Evolutionary conservation across 2,113 vertebrate genomes (phyloP), one percentile per base, ranked within the genome.

Genomic region (Furnarius figulus): DNA sequence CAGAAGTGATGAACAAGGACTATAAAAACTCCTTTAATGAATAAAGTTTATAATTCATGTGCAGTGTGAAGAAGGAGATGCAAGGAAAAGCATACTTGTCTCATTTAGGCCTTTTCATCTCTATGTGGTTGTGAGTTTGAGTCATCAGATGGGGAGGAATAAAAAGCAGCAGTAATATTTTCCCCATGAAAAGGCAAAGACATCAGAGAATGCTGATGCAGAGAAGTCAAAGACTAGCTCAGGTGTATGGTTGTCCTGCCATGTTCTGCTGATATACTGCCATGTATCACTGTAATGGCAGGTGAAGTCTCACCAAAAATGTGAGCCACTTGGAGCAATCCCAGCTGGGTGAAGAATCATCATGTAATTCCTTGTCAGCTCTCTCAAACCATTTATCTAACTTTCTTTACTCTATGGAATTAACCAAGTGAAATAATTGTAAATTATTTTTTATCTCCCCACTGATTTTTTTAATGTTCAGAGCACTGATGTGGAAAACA

Each of bases 41-140:
- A 93, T 92, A 95, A 94, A 89, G 53, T 87, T 95, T 49, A 47
- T 90, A 89, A 92, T 94, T 95, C 42, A 73, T 87, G 62, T 94
- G n/a, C 74, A 83, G 55, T 5, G 4, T 84, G 42, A 66, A 93
- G 77, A 96, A n/a, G 25, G n/a, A 46, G 39, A 83, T 93, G 94
- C 90, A 94, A 97, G 84, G 76, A 89, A 89, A 82, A 90, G 75
- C 24, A 27, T 91, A 50, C 93, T 97, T 96, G 87, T 68, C 77
- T 90, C 67, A 94, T 96, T 97, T 93, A 91, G 73, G 46, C 84
- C 86, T 95, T 95, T 96, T 96, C 83, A 90, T 82, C 39, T 85
- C 61, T 80, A 16, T 94, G 81, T 96, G 46, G 61, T 93, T 94
- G 66, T 87, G 90, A 93, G 68, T 89, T 87, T 95, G 94, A 97